A percentile compares a stretch with the other conserved stretches of the same genome.
phyloP scores from a whole-genome alignment of 1,140 invertebrate species.

The Ceratina calcarata region DNA sequence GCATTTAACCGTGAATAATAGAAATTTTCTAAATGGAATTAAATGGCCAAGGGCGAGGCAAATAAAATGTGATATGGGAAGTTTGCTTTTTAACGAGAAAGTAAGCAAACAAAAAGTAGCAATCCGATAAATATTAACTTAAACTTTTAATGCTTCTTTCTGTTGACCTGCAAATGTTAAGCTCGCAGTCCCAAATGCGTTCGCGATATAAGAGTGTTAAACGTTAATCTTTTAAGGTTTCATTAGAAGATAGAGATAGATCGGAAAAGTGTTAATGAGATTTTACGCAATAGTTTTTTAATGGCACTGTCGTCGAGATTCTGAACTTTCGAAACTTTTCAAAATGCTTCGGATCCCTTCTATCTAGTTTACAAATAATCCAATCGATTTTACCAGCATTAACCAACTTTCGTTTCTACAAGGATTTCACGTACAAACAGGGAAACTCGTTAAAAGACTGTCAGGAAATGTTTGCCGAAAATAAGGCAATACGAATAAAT shows the following conservation, averaged over 20 bases:
- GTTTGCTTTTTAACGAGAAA: neutral
- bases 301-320: neutral
- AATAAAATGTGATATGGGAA: neutral
- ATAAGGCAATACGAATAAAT: neutral
- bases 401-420: constrained; percentile 5
- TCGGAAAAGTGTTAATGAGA: neutral
- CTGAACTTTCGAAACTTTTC: neutral
- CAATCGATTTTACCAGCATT: constrained; percentile 1
- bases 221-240: neutral
- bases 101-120: neutral
- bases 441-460: constrained; percentile 34
- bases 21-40: neutral
- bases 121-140: neutral
- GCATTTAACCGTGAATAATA: constrained; percentile 14
- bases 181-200: neutral
- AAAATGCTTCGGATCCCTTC: neutral
- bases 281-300: neutral
- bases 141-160: neutral
- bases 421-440: constrained; percentile 10
- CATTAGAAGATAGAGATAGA: neutral
- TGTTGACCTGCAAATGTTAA: too few species aligned
- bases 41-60: neutral
- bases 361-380: neutral
- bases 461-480: neutral
- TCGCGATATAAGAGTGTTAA: neutral